Evolutionary conservation across 2,113 vertebrate genomes (phyloP), one percentile per base, ranked within the genome.

Genomic region (Ranitomeya variabilis): DNA sequence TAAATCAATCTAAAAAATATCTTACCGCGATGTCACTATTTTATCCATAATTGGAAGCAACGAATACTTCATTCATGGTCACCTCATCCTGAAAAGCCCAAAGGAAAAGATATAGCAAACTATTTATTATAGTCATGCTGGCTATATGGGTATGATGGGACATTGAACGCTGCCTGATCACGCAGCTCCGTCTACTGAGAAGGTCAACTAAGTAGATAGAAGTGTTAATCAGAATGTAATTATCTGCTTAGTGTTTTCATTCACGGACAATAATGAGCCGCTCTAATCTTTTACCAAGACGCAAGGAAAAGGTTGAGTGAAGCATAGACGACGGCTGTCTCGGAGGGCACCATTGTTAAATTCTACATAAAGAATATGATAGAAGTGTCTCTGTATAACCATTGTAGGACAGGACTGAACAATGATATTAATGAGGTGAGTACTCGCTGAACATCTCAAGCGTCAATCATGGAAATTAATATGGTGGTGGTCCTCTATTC

Each of bases 171-270:
- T 23, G 82, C 13, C 62, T n/a, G 64, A 71, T 84, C 31, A 37
- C 51, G 23, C 45, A 7, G n/a, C 52, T 23, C 67, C 14, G 66
- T 55, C 52, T 73, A 26, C 59, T 12, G n/a, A 52, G 86, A 80
- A 87, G 86, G 86, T 87, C 86, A 81, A 45, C 77, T 67, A 57
- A 80, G 78, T 31, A 71, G 77, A 87, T 62, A 71, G 62, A 80
- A 87, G 80, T 87, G 86, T 81, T 87, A 87, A 87, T 80, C 77
- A 81, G 52, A 81, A 87, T 79, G 85, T 87, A 87, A 87, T 87
- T 87, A 87, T 37, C 77, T 23, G 76, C 19, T 14, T 55, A 11
- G 73, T 54, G 60, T 87, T 87, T 80, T 78, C 74, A 80, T 74
- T 80, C 85, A 78, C 14, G 51, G 60, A 23, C 31, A 66, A 67